Evolutionary conservation across 2,888 invertebrate genomes (phyloP).

Genomic region (Limnephilus rhombicus): DNA sequence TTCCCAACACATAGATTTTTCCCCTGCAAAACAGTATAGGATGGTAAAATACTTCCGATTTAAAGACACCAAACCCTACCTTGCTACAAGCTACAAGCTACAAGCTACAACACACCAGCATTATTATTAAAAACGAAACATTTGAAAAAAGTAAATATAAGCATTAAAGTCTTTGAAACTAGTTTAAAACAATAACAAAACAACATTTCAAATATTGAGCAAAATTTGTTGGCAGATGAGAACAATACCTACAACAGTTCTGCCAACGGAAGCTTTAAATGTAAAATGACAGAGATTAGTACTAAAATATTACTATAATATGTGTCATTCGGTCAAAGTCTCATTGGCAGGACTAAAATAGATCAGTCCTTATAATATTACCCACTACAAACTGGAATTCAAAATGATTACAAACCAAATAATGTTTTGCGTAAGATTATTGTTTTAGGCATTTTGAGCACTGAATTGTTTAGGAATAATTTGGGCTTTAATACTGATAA

Average conservation of each 20-base stretch:
- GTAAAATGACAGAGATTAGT: background rate
- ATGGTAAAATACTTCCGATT: background rate
- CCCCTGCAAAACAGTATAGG: background rate
- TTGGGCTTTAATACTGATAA: background rate
- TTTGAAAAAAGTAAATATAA: background rate
- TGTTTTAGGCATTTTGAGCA: background rate
- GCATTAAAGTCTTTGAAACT: background rate
- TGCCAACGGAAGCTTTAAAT: background rate
- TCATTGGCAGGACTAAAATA: background rate
- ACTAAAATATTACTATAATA: background rate
- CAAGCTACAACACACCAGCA: background rate
- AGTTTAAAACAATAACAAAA: background rate
- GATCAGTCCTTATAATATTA: background rate
- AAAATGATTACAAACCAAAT: background rate
- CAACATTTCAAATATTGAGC: background rate
- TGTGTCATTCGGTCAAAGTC: background rate
- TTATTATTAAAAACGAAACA: background rate
- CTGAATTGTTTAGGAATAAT: background rate
- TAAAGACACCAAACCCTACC: background rate
- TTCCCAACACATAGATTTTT: background rate
- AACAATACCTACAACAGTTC: background rate
- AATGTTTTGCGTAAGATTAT: background rate
- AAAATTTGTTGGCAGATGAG: background rate
- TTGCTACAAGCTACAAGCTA: too few relatives aligned
- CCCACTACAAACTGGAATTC: background rate